Evolutionary conservation across 2,888 invertebrate species (phyloP).

Genomic region (Polyommatus iphigenia): DNA sequence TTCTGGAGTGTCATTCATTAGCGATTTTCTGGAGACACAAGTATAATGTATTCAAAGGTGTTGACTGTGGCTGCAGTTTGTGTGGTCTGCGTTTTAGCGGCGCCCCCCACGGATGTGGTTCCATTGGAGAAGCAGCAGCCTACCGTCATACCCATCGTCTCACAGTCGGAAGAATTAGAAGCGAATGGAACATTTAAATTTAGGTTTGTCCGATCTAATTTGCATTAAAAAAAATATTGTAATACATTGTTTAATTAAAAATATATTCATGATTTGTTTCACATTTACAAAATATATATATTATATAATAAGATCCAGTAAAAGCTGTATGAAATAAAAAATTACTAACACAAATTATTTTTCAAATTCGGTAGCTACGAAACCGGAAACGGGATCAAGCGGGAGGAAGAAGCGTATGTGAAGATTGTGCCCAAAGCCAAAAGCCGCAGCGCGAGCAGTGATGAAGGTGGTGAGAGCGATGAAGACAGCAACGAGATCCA

Average conservation of each 20-base stretch:
- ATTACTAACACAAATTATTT: neutral
- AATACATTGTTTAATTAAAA: too few species aligned
- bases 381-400: conserved; percentile 88
- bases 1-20: conserved; percentile 71
- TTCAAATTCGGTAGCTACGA: conserved; percentile 80
- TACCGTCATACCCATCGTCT: conserved; percentile 73
- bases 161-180: conserved; percentile 75
- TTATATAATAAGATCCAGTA: neutral
- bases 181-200: conserved; percentile 76
- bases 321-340: neutral
- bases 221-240: neutral
- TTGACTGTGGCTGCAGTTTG: conserved; percentile 50
- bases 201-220: conserved; percentile 51
- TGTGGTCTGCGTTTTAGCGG: conserved; percentile 52
- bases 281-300: too few species aligned
- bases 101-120: conserved; percentile 54
- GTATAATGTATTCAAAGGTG: conserved; percentile 58
- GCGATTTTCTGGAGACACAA: conserved; percentile 58
- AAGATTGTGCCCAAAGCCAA: conserved; percentile 78
- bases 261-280: too few species aligned
- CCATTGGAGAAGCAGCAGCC: conserved; percentile 61
- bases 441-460: conserved; percentile 65
- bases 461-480: conserved; percentile 79
- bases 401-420: conserved; percentile 86
- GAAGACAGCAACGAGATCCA: conserved; percentile 78